Evolutionary conservation across 2,888 invertebrate species (phyloP), one percentile per base, ranked within the genome.

Genomic region (Chaetogeoica ovagalla): DNA sequence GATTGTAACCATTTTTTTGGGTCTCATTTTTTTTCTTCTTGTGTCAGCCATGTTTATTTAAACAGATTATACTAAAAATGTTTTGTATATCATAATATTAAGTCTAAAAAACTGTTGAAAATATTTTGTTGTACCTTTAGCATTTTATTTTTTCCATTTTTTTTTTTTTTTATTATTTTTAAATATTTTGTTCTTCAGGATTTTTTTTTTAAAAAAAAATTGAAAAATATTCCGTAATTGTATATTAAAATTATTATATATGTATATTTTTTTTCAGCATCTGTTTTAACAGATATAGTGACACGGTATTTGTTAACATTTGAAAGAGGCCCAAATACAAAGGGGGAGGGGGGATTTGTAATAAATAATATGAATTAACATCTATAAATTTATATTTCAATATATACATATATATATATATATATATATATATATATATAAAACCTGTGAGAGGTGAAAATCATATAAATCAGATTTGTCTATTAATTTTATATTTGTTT

Each of bases 11-110:
- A 43, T 79, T 30, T 79, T 79, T 30, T 79, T 79, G 79, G 70
- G 79, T 79, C 79, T 79, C 79, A 71, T 79, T 65, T 79, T 37
- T 70, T 30, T 30, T 30, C n/a, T 71, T 79, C 71, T 79, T 79
- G 77, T 77, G 69, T 77, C 71, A 43, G 63, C 79, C 65, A 79
- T 71, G 43, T 63, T 79, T 62, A 71, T 75, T 79, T 79, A 57
- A 79, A 79, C 71, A 79, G 55, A 71, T 77, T 68, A 69, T 79
- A 71, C 55, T 55, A 69, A 79, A 70, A 79, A 71, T 71, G 55
- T 71, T 79, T 76, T 71, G n/a, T 70, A 60, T 79, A 77, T 69
- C 62, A 62, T 30, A 30, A 30, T 30, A 55, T 63, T 70, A 70
- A 62, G 55, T 70, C 77, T 70, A 70, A 79, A 77, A 62, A 43